Conservation (phyloP, 2,113 vertebrate genomes). For the Amblyornis subalaris region DNA sequence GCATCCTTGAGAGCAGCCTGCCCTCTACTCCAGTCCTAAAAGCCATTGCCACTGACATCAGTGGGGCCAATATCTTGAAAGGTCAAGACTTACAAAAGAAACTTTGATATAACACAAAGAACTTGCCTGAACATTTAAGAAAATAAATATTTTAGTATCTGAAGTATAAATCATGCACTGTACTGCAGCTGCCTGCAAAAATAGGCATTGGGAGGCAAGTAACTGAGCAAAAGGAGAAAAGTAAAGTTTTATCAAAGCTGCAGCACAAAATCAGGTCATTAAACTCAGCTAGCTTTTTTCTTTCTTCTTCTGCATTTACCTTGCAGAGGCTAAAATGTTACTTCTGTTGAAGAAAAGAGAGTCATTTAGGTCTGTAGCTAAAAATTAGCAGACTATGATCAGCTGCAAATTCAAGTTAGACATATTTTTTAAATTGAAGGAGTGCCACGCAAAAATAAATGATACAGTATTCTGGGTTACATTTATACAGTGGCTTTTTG, state of each 20-base stretch:
- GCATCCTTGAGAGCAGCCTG: not conserved
- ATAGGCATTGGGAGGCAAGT: not conserved
- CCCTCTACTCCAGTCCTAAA: not conserved
- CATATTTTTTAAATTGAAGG: slow-evolving; percentile 18
- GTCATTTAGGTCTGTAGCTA: not conserved
- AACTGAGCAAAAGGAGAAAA: not conserved
- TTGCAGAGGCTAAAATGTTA: not conserved
- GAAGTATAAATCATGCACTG: not conserved
- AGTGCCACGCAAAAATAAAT: not conserved
- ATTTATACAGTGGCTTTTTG: slow-evolving; percentile 14
- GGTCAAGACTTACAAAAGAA: not conserved
- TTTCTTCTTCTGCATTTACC: not conserved
- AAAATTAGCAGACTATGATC: not conserved
- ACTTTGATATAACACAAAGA: not conserved
- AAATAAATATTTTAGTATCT: not conserved
- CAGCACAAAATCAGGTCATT: not conserved
- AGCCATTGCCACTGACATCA: not conserved
- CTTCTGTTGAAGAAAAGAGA: not conserved
- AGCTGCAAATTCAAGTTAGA: slow-evolving; percentile 36
- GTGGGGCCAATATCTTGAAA: not conserved
- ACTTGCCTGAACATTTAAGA: not conserved
- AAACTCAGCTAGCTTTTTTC: not conserved
- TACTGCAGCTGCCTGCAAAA: not conserved
- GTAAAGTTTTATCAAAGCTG: not conserved
- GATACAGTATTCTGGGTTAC: not conserved